Conservation (phyloP, 2,113 vertebrate genomes). For the Theristicus caerulescens region DNA sequence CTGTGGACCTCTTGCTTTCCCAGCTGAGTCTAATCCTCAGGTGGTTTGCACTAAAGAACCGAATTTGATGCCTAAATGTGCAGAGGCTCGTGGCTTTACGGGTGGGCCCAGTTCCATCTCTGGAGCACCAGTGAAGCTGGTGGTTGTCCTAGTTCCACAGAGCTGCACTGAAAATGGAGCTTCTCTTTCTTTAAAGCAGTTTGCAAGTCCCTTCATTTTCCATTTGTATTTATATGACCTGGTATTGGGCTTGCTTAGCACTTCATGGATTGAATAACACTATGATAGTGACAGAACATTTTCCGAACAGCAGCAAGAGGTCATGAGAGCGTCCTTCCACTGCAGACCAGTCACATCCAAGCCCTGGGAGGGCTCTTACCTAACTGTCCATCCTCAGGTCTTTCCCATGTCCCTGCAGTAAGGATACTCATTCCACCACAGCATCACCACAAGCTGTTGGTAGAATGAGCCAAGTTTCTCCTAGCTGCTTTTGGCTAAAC, state of each 20-base stretch:
- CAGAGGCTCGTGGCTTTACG: fast-evolving
- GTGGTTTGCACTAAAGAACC: neutral
- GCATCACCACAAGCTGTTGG: neutral
- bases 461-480: neutral
- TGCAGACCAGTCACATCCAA: neutral
- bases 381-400: neutral
- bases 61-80: neutral
- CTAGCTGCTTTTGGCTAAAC: neutral
- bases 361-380: neutral
- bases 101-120: neutral
- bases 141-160: neutral
- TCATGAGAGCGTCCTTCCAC: neutral
- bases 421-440: neutral
- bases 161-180: neutral
- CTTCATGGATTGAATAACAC: neutral
- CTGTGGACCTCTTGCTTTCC: fast-evolving
- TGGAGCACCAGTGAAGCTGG: neutral
- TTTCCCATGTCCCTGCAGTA: neutral
- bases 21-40: neutral
- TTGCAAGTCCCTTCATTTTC: neutral
- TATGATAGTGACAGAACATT: neutral
- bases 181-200: neutral
- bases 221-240: neutral
- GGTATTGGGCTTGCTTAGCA: neutral
- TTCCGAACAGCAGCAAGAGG: neutral